Conservation (phyloP, 1,140 invertebrate genomes). For the Aphis gossypii region DNA sequence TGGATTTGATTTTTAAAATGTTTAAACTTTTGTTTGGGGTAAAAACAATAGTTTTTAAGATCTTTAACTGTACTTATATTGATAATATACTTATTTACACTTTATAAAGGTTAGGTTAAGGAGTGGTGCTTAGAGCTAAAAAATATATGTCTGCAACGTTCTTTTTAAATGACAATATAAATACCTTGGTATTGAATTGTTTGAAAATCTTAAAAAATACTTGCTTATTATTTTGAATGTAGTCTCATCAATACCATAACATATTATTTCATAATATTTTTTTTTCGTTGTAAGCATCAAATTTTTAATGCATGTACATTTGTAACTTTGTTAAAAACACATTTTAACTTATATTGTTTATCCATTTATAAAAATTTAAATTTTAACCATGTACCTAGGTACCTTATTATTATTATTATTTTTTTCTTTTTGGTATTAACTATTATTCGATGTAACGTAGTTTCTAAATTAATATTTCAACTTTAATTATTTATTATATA, state of each 20-base stretch:
- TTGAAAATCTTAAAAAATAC: not conserved
- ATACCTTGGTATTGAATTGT: not conserved
- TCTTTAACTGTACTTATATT: not conserved
- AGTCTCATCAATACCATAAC: no score
- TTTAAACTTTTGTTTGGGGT: not conserved
- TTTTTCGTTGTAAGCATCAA: not conserved
- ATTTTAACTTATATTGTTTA: not conserved
- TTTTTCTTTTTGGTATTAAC: not conserved
- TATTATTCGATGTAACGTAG: not conserved
- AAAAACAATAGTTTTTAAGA: not conserved
- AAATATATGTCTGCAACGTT: not conserved
- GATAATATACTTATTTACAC: not conserved
- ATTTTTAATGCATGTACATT: not conserved
- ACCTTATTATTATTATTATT: no score
- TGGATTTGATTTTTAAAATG: not conserved
- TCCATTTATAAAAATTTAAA: not conserved
- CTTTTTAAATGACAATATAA: not conserved
- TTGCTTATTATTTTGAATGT: no score
- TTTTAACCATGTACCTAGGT: not conserved
- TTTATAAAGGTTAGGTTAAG: not conserved
- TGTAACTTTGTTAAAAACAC: not conserved
- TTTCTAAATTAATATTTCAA: not conserved
- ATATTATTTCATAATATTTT: not conserved
- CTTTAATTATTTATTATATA: not conserved
- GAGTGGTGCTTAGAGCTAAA: not conserved